These are phyloP conservation scores for Tapera naevia DNA, from an alignment of 2,797 vertebrate species.

Conservation along the genomic window DNA sequence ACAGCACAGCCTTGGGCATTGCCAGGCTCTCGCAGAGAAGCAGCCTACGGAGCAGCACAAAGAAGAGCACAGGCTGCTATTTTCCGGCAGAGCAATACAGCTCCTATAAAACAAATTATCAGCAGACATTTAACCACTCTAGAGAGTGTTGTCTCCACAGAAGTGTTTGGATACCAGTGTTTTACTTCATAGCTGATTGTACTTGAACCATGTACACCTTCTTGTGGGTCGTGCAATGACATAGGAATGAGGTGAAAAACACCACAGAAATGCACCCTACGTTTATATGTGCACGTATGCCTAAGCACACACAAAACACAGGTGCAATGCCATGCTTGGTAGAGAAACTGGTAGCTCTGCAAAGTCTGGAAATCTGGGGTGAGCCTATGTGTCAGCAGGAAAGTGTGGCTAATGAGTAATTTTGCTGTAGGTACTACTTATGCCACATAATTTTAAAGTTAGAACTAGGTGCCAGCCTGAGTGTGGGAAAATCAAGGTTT, in stretches of 20 bases:
- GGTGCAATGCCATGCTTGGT: not conserved
- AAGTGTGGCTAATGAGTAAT: not conserved
- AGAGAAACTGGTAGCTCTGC: not conserved
- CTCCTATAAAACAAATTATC: not conserved
- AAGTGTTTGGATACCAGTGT: not conserved
- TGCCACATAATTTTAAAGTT: not conserved
- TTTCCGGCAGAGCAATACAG: not conserved
- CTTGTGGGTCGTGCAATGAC: fast-evolving
- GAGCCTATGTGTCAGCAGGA: not conserved
- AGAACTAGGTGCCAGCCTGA: constrained; percentile 36
- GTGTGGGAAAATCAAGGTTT: not conserved
- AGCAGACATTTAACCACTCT: not conserved
- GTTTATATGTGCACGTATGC: fast-evolving
- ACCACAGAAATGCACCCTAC: not conserved
- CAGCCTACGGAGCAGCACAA: not conserved
- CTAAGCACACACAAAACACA: not conserved
- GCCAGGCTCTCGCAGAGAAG: not conserved
- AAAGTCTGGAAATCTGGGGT: not conserved
- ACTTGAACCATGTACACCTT: not conserved
- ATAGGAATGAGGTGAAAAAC: not conserved
- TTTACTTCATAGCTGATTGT: not conserved
- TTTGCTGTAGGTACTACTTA: not conserved
- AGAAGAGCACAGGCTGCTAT: too few species aligned
- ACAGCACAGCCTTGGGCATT: not conserved
- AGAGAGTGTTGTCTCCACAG: not conserved